Percentiles rank a stretch among this genome's conserved stretches.
Evolutionary conservation across 2,113 vertebrate genomes (phyloP).

Genomic region (Periophthalmus modestus): DNA sequence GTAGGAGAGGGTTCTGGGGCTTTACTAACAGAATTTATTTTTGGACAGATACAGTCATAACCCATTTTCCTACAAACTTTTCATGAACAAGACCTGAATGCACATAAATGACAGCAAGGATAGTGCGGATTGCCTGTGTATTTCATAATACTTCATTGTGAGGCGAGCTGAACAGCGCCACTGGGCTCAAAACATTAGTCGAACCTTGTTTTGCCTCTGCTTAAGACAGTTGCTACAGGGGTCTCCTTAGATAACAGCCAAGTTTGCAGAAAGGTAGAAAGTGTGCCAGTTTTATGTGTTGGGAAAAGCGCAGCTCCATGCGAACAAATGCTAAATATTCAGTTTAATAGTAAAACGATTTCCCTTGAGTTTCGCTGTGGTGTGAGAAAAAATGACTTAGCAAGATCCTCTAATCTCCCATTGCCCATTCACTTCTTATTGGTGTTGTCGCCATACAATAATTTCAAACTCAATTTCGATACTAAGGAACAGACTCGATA

Average conservation of each 20-base stretch:
- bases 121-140: background rate
- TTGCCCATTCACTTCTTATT: constrained; percentile 27
- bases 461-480: too few species aligned
- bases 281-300: background rate
- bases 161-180: constrained; percentile 25
- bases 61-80: background rate
- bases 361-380: constrained; percentile 34
- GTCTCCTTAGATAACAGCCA: constrained; percentile 43
- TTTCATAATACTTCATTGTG: constrained; percentile 21
- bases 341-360: constrained; percentile 34
- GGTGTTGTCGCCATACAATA: too few species aligned
- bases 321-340: constrained; percentile 13
- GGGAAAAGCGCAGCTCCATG: constrained; percentile 4
- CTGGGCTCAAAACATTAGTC: constrained; percentile 12
- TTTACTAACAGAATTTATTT: constrained; percentile 37
- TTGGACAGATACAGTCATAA: constrained; percentile 3
- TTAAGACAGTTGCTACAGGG: constrained; percentile 19
- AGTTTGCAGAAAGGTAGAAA: constrained; percentile 20
- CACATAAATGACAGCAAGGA: background rate
- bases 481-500: too few species aligned
- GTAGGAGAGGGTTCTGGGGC: background rate
- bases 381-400: constrained; percentile 44
- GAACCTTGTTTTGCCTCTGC: constrained; percentile 19
- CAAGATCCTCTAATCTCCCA: constrained; percentile 43
- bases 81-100: constrained; percentile 32